A percentile compares a stretch with the other conserved stretches of the same genome.
These are phyloP conservation scores for Chelon auratus DNA, from an alignment of 2,797 vertebrate species.

Conservation along the genomic window DNA sequence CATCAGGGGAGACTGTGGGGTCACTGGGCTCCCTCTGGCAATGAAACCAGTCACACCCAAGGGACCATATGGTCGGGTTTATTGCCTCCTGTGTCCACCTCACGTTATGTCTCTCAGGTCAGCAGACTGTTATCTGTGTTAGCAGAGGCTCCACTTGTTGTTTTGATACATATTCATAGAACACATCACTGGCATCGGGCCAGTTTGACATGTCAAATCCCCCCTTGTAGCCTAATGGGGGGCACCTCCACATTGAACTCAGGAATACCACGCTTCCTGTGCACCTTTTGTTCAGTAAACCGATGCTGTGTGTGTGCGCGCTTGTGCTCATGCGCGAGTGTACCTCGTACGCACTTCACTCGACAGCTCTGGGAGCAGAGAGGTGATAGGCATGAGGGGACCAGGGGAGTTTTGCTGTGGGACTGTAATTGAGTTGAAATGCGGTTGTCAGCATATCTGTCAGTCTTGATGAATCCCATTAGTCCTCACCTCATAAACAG, in stretches of 20 bases:
- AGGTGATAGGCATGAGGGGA: slow-evolving; percentile 71
- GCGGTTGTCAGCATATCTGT: slow-evolving; percentile 82
- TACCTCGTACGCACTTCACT: slow-evolving; percentile 47
- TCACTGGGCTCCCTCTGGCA: slow-evolving; percentile 75
- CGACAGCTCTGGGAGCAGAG: slow-evolving; percentile 66
- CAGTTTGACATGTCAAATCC: slow-evolving; percentile 47
- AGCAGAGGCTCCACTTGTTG: slow-evolving; percentile 67
- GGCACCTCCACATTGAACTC: slow-evolving; percentile 46
- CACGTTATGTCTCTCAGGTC: slow-evolving; percentile 65
- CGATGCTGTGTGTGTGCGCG: slow-evolving; percentile 31
- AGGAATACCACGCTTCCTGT: slow-evolving; percentile 65
- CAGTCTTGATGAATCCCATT: slow-evolving; percentile 77
- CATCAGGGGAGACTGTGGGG: slow-evolving; percentile 82
- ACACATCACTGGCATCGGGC: slow-evolving; percentile 47
- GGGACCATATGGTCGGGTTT: slow-evolving; percentile 71
- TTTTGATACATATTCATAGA: slow-evolving; percentile 61
- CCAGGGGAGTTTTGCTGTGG: slow-evolving; percentile 70
- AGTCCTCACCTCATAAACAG: slow-evolving; percentile 81
- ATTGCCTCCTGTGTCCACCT: slow-evolving; percentile 65
- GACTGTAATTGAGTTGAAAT: slow-evolving; percentile 82
- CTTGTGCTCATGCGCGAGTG: slow-evolving; percentile 13
- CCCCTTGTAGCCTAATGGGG: slow-evolving; percentile 29
- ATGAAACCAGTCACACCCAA: slow-evolving; percentile 74
- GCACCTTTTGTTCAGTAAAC: slow-evolving; percentile 63
- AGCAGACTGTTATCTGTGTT: slow-evolving; percentile 68